Percentiles rank a stretch among this genome's conserved stretches.
Conservation (phyloP, 2,797 vertebrate genomes). For the Anisognathus igniventris region DNA sequence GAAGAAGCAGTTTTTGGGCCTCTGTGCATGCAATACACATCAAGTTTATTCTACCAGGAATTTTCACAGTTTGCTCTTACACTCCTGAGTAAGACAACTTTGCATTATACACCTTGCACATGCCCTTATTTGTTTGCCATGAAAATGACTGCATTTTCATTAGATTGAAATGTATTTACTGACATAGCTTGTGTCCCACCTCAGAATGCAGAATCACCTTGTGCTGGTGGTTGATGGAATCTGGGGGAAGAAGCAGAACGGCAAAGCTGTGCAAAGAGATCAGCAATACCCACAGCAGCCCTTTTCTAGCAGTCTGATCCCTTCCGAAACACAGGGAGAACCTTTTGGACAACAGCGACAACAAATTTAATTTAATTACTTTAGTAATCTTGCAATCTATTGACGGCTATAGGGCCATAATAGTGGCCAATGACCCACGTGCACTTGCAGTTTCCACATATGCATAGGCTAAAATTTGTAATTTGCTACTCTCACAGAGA, state of each 20-base stretch:
- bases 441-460: background rate
- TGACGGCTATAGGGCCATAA: background rate
- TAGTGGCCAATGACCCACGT: accelerated
- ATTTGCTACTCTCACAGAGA: background rate
- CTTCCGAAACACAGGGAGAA: background rate
- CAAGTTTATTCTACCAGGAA: background rate
- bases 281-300: background rate
- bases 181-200: background rate
- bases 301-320: background rate
- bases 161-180: background rate
- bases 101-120: background rate
- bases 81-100: background rate
- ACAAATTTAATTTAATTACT: background rate
- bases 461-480: background rate
- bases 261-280: background rate
- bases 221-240: background rate
- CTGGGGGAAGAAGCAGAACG: background rate
- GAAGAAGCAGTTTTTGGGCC: background rate
- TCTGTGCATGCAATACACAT: background rate
- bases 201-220: background rate
- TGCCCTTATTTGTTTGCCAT: background rate
- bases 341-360: background rate
- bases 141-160: background rate
- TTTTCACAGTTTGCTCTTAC: background rate
- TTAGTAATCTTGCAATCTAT: background rate